Percentiles rank a stretch among this genome's conserved stretches.
Evolutionary conservation across 2,888 invertebrate genomes (phyloP).

Genomic region (Ceramica pisi): DNA sequence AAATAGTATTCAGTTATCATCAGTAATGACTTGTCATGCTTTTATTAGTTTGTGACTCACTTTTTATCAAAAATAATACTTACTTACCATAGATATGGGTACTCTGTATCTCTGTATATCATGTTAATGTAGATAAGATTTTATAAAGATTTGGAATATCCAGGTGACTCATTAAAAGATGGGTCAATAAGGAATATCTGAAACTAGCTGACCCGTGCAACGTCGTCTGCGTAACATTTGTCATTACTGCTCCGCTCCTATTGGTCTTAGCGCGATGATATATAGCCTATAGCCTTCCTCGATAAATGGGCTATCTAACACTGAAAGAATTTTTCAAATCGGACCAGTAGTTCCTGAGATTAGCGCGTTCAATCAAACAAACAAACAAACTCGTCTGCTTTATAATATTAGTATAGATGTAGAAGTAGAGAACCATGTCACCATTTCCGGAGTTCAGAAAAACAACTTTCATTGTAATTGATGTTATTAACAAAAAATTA

Average conservation of each 20-base stretch:
- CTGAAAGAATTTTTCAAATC: too few species aligned
- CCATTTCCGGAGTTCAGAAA: background rate
- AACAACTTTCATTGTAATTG: background rate
- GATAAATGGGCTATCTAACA: too few species aligned
- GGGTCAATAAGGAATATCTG: background rate
- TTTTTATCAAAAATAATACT: constrained; percentile 29
- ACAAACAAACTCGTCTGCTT: too few species aligned
- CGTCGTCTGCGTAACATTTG: too few species aligned
- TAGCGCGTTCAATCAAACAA: too few species aligned
- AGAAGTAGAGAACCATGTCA: background rate
- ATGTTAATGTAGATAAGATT: background rate
- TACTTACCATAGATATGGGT: constrained; percentile 21
- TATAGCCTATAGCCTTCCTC: too few species aligned
- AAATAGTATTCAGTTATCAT: background rate
- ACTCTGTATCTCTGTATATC: background rate
- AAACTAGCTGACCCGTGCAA: too few species aligned
- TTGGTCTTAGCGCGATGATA: too few species aligned
- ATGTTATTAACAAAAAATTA: too few species aligned
- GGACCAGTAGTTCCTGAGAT: too few species aligned
- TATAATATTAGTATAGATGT: too few species aligned
- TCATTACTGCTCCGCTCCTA: too few species aligned
- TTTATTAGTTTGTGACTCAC: constrained; percentile 23
- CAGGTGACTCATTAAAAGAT: background rate
- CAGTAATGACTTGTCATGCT: constrained; percentile 21
- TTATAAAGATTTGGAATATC: background rate